phyloP scores from a whole-genome alignment of 2,797 vertebrate genomes.

The Lepus townsendii region DNA sequence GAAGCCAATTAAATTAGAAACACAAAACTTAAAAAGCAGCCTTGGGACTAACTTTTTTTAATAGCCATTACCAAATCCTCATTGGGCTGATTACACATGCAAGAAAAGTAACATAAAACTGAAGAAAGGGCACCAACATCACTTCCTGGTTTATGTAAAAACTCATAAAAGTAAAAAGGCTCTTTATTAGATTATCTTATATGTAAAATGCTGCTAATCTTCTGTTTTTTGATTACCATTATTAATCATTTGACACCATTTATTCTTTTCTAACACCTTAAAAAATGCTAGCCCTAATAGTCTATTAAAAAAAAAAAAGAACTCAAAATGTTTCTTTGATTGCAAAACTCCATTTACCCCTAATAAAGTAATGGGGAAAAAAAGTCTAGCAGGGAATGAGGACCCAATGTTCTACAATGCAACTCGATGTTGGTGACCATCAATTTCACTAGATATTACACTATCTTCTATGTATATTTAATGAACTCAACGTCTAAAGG shows the following conservation, averaged over 20 bases:
- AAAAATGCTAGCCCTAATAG: not conserved
- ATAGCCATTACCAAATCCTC: conserved; percentile 58
- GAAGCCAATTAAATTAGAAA: conserved; percentile 77
- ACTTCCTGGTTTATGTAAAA: conserved; percentile 53
- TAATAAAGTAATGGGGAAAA: conserved; percentile 27
- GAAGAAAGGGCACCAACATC: conserved; percentile 9
- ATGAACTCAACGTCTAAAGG: not conserved
- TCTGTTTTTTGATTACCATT: conserved; percentile 43
- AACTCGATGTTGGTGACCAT: not conserved
- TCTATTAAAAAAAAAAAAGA: not conserved
- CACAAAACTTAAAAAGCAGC: conserved; percentile 69
- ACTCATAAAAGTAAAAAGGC: conserved; percentile 62
- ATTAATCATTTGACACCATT: conserved; percentile 42
- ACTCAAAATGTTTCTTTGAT: conserved; percentile 3
- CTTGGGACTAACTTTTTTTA: conserved; percentile 72
- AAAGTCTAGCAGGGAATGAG: conserved; percentile 21
- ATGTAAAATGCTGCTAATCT: conserved; percentile 44
- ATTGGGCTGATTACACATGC: conserved; percentile 57
- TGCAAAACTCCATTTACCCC: conserved; percentile 11
- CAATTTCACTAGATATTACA: conserved; percentile 7
- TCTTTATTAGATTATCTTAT: conserved; percentile 52
- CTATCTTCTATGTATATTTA: not conserved
- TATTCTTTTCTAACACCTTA: not conserved
- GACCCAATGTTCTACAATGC: not conserved
- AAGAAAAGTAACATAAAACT: conserved; percentile 61